Evolutionary conservation across 2,113 vertebrate species (phyloP), one percentile per base, ranked within the genome.

Genomic region (Oreochromis tanganicae): DNA sequence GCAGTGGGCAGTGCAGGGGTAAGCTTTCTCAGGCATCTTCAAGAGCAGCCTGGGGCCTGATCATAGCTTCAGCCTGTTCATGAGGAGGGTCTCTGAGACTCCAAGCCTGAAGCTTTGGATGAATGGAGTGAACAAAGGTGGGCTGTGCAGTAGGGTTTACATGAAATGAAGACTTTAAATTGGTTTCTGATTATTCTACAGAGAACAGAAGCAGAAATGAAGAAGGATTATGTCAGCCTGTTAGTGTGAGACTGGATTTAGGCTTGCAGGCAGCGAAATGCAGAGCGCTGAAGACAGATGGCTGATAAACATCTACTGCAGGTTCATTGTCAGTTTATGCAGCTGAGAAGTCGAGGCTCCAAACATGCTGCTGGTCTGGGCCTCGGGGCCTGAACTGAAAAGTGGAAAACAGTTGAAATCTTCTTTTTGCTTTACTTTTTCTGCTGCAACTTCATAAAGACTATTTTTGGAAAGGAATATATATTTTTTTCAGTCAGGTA

Each of bases 251-350:
- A 66, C 54, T 55, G 4, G 13, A 36, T 84, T 71, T 5, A 46
- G n/a, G 57, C 9, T 43, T 2, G 0, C 6, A 29, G 21, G 54
- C 34, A 82, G 56, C 1, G 68, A 50, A 56, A 46, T 34, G 36
- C 59, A 82, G n/a, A 43, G 46, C 29, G 55, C 14, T n/a, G 3
- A 24, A 71, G 71, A 81, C 85, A 86, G 90, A 82, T 87, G 82
- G 56, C 36, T 48, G 86, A 59, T 38, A 11, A 88, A 78, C 66
- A 59, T 63, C 56, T 11, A 21, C 84, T 83, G 86, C 56, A 87
- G 73, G 56, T 89, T 88, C 86, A 83, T 75, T 83, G 84, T 50
- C 79, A 41, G 86, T 61, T 81, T 85, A 38, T 4, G 59, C 84
- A 81, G 84, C 86, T 73, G 82, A 82, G 3, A 34, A 80, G 82